A percentile compares a stretch with the other conserved stretches of the same genome.
Evolutionary conservation across 2,797 vertebrate genomes (phyloP).

Genomic region (Sebastiscus albofasciatus): DNA sequence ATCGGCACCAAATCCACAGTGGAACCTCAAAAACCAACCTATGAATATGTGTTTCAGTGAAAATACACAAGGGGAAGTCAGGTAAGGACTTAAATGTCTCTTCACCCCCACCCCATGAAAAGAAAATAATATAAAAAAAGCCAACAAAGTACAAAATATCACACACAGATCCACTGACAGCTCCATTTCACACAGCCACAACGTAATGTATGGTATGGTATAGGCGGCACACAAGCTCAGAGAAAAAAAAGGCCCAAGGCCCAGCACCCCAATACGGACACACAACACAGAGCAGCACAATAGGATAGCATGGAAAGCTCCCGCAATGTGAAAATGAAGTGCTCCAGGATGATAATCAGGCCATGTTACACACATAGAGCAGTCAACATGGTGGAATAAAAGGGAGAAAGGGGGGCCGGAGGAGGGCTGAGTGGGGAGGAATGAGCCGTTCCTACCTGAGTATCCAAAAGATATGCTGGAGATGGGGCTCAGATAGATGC

Average conservation of each 20-base stretch:
- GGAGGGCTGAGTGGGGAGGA: slow-evolving; percentile 30
- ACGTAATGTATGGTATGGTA: slow-evolving; percentile 45
- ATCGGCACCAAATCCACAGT: not conserved
- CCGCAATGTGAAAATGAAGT: slow-evolving; percentile 51
- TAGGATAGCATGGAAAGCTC: slow-evolving; percentile 44
- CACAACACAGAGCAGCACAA: slow-evolving; percentile 47
- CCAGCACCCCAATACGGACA: slow-evolving; percentile 40
- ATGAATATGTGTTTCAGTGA: not conserved
- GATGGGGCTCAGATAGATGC: slow-evolving; percentile 99
- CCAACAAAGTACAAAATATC: slow-evolving; percentile 15
- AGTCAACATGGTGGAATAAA: slow-evolving; percentile 36
- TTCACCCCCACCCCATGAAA: not conserved
- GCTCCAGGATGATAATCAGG: slow-evolving; percentile 50
- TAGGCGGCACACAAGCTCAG: slow-evolving; percentile 25
- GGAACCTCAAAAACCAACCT: not conserved
- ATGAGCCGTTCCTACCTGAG: slow-evolving; percentile 90
- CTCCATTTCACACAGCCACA: slow-evolving; percentile 28
- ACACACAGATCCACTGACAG: slow-evolving; percentile 34
- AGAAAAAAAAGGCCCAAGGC: slow-evolving; percentile 15
- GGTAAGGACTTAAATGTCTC: not conserved
- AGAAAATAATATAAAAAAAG: slow-evolving; percentile 15
- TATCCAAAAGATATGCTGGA: slow-evolving; percentile 99
- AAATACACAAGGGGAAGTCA: not conserved
- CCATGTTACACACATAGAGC: slow-evolving; percentile 53
- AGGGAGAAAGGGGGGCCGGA: slow-evolving; percentile 8